phyloP scores from a whole-genome alignment of 2,797 vertebrate genomes.

The Lithobates sylvaticus region DNA sequence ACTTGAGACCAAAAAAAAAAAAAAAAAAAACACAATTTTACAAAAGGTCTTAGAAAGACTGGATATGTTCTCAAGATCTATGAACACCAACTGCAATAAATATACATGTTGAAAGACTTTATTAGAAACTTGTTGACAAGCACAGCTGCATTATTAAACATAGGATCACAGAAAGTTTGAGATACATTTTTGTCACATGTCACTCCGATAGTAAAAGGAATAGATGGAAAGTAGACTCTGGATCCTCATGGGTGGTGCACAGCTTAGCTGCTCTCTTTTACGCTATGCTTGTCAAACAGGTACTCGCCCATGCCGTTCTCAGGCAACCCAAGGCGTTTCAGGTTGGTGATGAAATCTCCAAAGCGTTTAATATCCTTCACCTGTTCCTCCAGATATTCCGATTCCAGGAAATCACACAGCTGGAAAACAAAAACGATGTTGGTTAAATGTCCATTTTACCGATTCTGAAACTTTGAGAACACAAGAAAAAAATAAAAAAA shows the following conservation, averaged over 20 bases:
- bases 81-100: background rate
- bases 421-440: background rate
- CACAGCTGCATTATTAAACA: slow-evolving; percentile 30
- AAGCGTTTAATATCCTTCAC: slow-evolving; percentile 58
- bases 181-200: background rate
- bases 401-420: slow-evolving; percentile 63
- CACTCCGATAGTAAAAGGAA: slow-evolving; percentile 9
- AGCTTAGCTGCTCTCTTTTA: slow-evolving; percentile 52
- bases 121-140: slow-evolving; percentile 61
- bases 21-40: too few relatives aligned
- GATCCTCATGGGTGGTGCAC: background rate
- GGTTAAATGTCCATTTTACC: background rate
- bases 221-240: slow-evolving; percentile 9
- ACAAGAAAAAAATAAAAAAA: too few relatives aligned
- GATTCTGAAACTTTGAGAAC: too few relatives aligned
- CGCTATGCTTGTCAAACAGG: slow-evolving; percentile 63
- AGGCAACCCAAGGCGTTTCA: slow-evolving; percentile 60
- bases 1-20: too few relatives aligned
- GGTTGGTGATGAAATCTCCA: slow-evolving; percentile 61
- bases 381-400: slow-evolving; percentile 60
- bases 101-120: slow-evolving; percentile 46
- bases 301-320: slow-evolving; percentile 63
- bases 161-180: background rate
- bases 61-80: too few relatives aligned
- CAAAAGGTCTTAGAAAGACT: too few relatives aligned